phyloP scores from a whole-genome alignment of 1,140 invertebrate species.

The Magallana gigas region DNA sequence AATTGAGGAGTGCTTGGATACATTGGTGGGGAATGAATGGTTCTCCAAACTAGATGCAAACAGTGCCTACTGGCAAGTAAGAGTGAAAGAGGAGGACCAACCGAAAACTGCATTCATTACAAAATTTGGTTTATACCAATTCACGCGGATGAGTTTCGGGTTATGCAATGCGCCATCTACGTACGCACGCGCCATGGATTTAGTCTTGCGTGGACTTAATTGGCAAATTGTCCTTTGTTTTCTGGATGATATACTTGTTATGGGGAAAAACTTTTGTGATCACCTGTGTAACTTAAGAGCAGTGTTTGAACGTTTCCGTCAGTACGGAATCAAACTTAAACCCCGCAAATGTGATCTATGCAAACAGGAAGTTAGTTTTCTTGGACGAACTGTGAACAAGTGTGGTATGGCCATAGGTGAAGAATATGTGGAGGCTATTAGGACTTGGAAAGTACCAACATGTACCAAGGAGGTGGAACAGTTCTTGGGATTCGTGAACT shows the following conservation, averaged over 20 bases:
- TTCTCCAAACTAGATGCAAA: constrained; percentile 49
- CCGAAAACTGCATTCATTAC: constrained; percentile 69
- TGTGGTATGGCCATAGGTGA: constrained; percentile 32
- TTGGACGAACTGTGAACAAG: constrained; percentile 38
- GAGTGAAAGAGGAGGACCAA: constrained; percentile 67
- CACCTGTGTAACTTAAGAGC: constrained; percentile 34
- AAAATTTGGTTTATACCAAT: constrained; percentile 37
- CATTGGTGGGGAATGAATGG: constrained; percentile 44
- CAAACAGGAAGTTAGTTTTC: constrained; percentile 40
- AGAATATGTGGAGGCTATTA: constrained; percentile 37
- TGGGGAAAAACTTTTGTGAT: constrained; percentile 37
- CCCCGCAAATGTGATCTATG: constrained; percentile 49
- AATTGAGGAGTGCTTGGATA: constrained; percentile 47
- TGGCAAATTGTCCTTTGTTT: constrained; percentile 46
- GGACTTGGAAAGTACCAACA: constrained; percentile 15
- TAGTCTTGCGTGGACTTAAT: constrained; percentile 29
- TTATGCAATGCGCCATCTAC: constrained; percentile 44
- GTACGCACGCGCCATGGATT: constrained; percentile 39
- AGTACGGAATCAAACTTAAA: constrained; percentile 45
- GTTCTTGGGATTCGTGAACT: constrained; percentile 47
- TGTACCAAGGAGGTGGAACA: constrained; percentile 45
- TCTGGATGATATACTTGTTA: constrained; percentile 49
- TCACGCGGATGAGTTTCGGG: constrained; percentile 25
- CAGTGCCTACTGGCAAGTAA: constrained; percentile 74
- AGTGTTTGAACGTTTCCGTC: constrained; percentile 47